phyloP scores from a whole-genome alignment of 2,888 invertebrate species.

The Caenorhabditis becei region DNA sequence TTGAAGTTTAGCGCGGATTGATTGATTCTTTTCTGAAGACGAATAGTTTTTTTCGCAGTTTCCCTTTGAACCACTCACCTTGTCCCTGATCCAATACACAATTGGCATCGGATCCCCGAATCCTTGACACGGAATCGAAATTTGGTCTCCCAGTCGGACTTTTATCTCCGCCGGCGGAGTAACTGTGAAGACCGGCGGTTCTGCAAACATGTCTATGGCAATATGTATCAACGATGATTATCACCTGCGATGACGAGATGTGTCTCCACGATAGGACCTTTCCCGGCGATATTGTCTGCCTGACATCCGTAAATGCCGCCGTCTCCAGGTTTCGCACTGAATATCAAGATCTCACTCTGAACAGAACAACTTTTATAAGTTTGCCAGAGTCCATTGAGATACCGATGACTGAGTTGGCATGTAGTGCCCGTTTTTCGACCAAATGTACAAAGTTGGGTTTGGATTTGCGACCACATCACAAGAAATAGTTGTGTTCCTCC shows the following conservation, averaged over 20 bases:
- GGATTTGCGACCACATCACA: conserved; percentile 80
- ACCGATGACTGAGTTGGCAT: conserved; percentile 60
- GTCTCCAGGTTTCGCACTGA: conserved; percentile 65
- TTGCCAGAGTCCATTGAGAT: background rate
- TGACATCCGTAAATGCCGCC: conserved; percentile 78
- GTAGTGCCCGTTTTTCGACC: conserved; percentile 78
- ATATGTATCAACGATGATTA: background rate
- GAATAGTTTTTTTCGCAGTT: background rate
- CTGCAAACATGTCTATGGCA: conserved; percentile 46
- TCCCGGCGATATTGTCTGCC: conserved; percentile 75
- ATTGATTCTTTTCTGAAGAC: conserved; percentile 72
- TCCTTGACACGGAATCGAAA: conserved; percentile 74
- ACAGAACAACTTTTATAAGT: background rate
- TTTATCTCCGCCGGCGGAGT: conserved; percentile 72
- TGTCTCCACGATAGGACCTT: conserved; percentile 74
- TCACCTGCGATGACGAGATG: conserved; percentile 76
- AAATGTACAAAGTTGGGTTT: conserved; percentile 69
- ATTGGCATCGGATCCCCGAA: conserved; percentile 79
- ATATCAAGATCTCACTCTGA: conserved; percentile 47
- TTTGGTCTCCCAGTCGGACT: conserved; percentile 68
- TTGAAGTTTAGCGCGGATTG: conserved; percentile 65
- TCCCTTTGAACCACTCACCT: conserved; percentile 64
- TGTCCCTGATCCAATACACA: conserved; percentile 77
- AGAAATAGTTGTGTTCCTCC: conserved; percentile 63
- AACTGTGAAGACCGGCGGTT: conserved; percentile 72